Conservation (phyloP, 2,113 vertebrate species). For the Aptenodytes forsteri region DNA sequence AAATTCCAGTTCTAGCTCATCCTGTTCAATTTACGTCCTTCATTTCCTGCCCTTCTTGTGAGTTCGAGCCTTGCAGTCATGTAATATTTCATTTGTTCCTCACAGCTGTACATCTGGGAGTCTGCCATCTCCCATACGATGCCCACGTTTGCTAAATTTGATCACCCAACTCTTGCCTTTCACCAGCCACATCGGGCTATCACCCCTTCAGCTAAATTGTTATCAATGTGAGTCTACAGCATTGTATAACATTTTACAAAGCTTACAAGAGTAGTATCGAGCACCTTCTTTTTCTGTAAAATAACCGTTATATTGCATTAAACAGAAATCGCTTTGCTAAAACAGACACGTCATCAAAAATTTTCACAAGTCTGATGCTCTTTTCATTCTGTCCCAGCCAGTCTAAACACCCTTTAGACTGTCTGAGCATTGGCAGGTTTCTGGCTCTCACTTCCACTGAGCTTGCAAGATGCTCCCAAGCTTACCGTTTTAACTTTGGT, state of each 20-base stretch:
- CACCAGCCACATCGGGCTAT: not conserved
- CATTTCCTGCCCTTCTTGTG: not conserved
- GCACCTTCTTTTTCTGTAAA: not conserved
- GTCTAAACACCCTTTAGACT: not conserved
- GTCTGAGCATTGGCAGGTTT: not conserved
- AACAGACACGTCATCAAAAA: not conserved
- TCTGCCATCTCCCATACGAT: not conserved
- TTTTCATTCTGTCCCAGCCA: not conserved
- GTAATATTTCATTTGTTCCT: not conserved
- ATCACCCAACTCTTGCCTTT: not conserved
- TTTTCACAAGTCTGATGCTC: not conserved
- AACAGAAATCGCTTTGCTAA: not conserved
- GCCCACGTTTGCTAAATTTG: not conserved
- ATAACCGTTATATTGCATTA: not conserved
- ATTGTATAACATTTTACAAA: not conserved
- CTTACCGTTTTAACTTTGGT: conserved; percentile 86
- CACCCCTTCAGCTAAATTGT: not conserved
- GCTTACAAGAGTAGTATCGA: not conserved
- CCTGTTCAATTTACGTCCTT: not conserved
- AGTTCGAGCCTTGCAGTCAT: not conserved
- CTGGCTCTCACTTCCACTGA: not conserved
- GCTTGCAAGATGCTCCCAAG: not conserved
- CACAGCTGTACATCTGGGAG: not conserved
- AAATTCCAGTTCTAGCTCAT: not conserved
- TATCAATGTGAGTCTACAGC: not conserved